Base-by-base conservation (phyloP, 35 echinoderm and acorn worm species). In the Stichopus chloronotus region DNA sequence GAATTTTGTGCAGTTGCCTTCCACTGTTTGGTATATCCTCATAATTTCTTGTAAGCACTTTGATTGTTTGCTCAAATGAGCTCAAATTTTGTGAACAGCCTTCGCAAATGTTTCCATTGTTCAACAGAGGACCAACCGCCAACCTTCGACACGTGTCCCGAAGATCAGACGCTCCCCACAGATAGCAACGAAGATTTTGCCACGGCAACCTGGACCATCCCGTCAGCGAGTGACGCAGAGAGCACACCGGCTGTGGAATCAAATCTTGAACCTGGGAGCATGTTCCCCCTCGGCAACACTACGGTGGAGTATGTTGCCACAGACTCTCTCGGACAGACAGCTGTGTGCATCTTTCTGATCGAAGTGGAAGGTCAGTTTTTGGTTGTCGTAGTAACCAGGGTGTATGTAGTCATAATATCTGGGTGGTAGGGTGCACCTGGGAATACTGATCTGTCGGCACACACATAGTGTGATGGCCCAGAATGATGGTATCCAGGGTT, bases 321-420 rank as follows among this genome's bases (percentile, higher is more conserved):
- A 58, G 82, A 85, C 24, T 85, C 82, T n/a, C 82, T 85, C 6
- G 82, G 82, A n/a, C 82, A 85, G 22, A 85, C 55, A 58, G 82
- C 55, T 5, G 8, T 6, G 0, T 85, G 82, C 10, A 58, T 21
- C 55, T 85, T 85, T 20, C 10, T 58, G 7, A 5, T 85, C 55
- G 58, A 19, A 58, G 82, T 85, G 17, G 58, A 56, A 17, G 82
- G 82, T 85, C 17, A 85, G 82, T 74, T 43, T 43, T 43, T 43
- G 30, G 30, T 43, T 43, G 30, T 43, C 30, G 3, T 43, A 43
- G 30, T 43, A 43, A 43, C 30, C 30, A 43, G 30, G 30, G 30
- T 43, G 30, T 43, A 43, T 43, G 30, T 43, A 43, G 30, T 1
- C 30, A 43, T 43, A 43, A 43, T 3, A 3, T 43, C 0, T 43